Percentiles rank a stretch among this genome's conserved stretches.
phyloP scores from a whole-genome alignment of 2,888 invertebrate species.

The Drosophila sordidapex region DNA sequence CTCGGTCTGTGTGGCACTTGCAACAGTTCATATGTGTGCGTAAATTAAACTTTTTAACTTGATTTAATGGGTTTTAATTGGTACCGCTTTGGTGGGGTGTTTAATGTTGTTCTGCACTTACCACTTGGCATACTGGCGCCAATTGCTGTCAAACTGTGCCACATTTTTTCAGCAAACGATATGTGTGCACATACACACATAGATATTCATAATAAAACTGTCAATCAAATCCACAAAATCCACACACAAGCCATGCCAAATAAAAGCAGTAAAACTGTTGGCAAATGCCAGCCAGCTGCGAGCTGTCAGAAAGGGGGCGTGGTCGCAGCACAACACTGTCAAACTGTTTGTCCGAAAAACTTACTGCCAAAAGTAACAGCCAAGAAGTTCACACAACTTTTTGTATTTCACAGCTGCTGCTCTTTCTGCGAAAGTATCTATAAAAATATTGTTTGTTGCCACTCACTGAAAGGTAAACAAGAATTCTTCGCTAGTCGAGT shows the following conservation, averaged over 20 bases:
- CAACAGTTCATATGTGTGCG: background rate
- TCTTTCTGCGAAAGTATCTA: slow-evolving; percentile 5
- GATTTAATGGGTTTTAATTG: slow-evolving; percentile 81
- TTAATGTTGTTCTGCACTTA: slow-evolving; percentile 17
- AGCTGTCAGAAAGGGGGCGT: slow-evolving; percentile 5
- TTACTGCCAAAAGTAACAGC: slow-evolving; percentile 25
- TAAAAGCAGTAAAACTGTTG: background rate
- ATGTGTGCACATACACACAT: background rate
- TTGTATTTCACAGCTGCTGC: background rate
- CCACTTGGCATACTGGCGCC: slow-evolving; percentile 12
- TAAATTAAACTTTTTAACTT: slow-evolving; percentile 73
- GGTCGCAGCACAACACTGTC: slow-evolving; percentile 28
- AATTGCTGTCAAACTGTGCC: slow-evolving; percentile 48
- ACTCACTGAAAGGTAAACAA: background rate
- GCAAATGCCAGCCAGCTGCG: slow-evolving; percentile 23
- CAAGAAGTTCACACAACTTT: slow-evolving; percentile 40
- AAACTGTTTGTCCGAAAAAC: slow-evolving; percentile 22
- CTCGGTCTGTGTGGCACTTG: background rate
- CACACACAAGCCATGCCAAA: slow-evolving; percentile 35
- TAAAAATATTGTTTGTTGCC: slow-evolving; percentile 5
- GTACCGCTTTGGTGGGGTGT: slow-evolving; percentile 49
- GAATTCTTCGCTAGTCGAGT: background rate
- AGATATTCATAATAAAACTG: slow-evolving; percentile 65
- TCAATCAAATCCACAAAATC: slow-evolving; percentile 57
- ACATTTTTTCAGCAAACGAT: slow-evolving; percentile 10